Evolutionary conservation across 2,113 vertebrate genomes (phyloP).

Genomic region (Camelus dromedarius): DNA sequence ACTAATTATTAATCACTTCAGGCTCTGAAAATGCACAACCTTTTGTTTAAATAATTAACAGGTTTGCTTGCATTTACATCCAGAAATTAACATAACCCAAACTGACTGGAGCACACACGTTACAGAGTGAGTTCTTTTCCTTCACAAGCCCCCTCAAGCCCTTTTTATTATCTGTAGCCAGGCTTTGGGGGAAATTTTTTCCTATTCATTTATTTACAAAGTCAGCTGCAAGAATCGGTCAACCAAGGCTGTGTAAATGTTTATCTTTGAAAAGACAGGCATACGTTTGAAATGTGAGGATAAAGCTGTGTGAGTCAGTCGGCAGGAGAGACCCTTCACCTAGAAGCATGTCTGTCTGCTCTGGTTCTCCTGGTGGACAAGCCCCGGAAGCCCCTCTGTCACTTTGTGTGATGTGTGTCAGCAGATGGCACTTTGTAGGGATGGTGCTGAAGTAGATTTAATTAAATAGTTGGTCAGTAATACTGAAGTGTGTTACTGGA

Average conservation of each 20-base stretch:
- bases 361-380: not conserved
- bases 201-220: slow-evolving; percentile 59
- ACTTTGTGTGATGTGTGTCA: not conserved
- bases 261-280: slow-evolving; percentile 60
- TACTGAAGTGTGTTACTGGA: not conserved
- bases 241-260: slow-evolving; percentile 48
- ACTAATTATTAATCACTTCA: slow-evolving; percentile 49
- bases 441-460: not conserved
- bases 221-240: slow-evolving; percentile 16
- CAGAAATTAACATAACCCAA: not conserved
- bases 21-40: slow-evolving; percentile 38
- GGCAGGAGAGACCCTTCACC: not conserved
- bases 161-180: slow-evolving; percentile 47
- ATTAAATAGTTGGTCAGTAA: not conserved
- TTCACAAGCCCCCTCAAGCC: not conserved
- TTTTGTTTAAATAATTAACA: slow-evolving; percentile 35
- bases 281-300: not conserved
- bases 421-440: not conserved
- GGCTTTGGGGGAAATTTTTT: not conserved
- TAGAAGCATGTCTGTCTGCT: not conserved
- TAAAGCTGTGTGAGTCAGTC: not conserved
- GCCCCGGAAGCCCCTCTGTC: rapidly evolving
- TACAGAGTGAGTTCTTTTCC: slow-evolving; percentile 21
- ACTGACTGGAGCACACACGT: not conserved
- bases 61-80: slow-evolving; percentile 9